phyloP scores from a whole-genome alignment of 2,113 vertebrate genomes.

The Eleginops maclovinus region DNA sequence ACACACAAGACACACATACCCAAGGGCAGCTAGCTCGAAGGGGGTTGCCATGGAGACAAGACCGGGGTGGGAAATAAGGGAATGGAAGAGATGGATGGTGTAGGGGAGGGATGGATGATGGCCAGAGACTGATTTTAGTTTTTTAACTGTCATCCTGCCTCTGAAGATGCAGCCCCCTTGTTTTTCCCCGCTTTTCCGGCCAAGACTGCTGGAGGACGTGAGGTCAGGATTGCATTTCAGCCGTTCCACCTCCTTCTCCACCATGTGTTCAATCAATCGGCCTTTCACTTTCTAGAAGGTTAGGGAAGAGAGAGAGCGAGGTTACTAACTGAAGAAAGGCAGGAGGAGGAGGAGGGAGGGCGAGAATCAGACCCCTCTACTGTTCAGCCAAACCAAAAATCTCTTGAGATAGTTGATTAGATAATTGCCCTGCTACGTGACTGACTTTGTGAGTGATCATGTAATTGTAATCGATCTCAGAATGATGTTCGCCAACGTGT shows the following conservation, averaged over 20 bases:
- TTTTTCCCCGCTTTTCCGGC: constrained; percentile 15
- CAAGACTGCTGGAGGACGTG: constrained; percentile 15
- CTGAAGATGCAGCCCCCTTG: constrained; percentile 42
- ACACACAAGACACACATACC: constrained; percentile 50
- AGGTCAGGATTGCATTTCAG: constrained; percentile 44
- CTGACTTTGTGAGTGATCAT: constrained; percentile 28
- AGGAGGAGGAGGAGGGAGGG: not conserved
- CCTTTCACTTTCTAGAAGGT: constrained; percentile 54
- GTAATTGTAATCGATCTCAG: not conserved
- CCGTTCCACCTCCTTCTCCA: constrained; percentile 32
- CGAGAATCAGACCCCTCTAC: not conserved
- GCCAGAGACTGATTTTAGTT: constrained; percentile 62
- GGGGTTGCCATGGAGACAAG: constrained; percentile 81
- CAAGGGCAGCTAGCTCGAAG: constrained; percentile 76
- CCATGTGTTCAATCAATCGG: constrained; percentile 64
- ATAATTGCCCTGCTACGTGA: constrained; percentile 22
- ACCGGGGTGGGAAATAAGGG: constrained; percentile 70
- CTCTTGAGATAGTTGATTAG: constrained; percentile 14
- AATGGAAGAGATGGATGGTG: constrained; percentile 67
- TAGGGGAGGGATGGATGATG: constrained; percentile 63
- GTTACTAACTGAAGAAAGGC: constrained; percentile 19
- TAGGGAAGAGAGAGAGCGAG: constrained; percentile 23
- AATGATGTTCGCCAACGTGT: not conserved
- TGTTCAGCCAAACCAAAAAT: constrained; percentile 29
- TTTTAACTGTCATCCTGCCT: constrained; percentile 53